These are phyloP conservation scores for Antedon bifida DNA, from an alignment of 35 echinoderm and acorn worm genomes.

Conservation along the genomic window DNA sequence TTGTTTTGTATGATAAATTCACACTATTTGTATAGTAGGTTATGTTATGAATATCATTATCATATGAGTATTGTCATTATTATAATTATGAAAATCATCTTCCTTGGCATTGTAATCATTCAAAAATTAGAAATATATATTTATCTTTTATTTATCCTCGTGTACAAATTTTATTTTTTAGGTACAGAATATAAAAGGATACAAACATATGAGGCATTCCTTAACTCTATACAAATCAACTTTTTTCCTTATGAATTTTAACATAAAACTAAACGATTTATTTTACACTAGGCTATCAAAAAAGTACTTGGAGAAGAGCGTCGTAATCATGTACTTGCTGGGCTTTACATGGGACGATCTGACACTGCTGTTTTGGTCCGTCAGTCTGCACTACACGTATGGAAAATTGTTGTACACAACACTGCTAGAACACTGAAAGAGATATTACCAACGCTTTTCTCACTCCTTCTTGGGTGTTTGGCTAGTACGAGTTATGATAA, in stretches of 20 bases:
- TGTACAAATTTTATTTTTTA: neutral
- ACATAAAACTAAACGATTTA: neutral
- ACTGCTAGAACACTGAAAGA: slow-evolving; percentile 81
- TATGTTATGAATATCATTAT: too few relatives aligned
- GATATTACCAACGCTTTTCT: slow-evolving; percentile 78
- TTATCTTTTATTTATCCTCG: too few relatives aligned
- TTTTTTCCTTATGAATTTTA: too few relatives aligned
- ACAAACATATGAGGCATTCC: too few relatives aligned
- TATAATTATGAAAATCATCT: too few relatives aligned
- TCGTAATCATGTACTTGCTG: slow-evolving; percentile 82
- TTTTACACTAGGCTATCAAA: slow-evolving; percentile 45
- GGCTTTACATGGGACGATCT: slow-evolving; percentile 97
- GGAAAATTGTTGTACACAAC: slow-evolving; percentile 97
- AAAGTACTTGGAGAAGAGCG: slow-evolving; percentile 67
- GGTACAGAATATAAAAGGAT: too few relatives aligned
- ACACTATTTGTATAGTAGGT: too few relatives aligned
- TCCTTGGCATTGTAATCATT: too few relatives aligned
- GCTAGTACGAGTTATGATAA: slow-evolving; percentile 99
- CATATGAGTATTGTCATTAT: too few relatives aligned
- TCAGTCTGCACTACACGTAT: slow-evolving; percentile 91
- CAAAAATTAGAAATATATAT: too few relatives aligned
- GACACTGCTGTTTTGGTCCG: slow-evolving; percentile 91
- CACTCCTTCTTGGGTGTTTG: slow-evolving; percentile 75
- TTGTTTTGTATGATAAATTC: too few relatives aligned
- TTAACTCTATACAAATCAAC: too few relatives aligned